Evolutionary conservation across 2,113 vertebrate species (phyloP), one percentile per base, ranked within the genome.

Genomic region (Connochaetes taurinus): DNA sequence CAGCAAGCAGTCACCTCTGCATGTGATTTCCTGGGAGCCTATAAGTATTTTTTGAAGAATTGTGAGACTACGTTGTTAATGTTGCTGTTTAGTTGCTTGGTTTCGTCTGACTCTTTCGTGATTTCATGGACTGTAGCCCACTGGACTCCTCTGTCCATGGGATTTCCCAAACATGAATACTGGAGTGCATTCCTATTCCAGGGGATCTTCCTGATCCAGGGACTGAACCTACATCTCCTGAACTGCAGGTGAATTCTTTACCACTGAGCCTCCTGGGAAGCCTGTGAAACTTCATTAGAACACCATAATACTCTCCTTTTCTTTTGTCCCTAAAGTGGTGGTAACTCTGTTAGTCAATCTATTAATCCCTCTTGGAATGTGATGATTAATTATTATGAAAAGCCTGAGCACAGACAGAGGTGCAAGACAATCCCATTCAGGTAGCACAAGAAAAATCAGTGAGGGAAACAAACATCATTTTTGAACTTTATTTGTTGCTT

Each of bases 401-500:
- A 91, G 10, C 23, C 16, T 64, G 64, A 90, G 11, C 47, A 10
- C 50, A 87, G 11, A n/a, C 19, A 81, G 40, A 93, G 86, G 60
- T 64, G 29, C 10, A 81, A 93, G 17, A 62, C 43, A n/a, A 88
- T 71, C 36, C 76, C 60, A 12, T 52, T 71, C 43, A 94, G 36
- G 85, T 11, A 50, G 98, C 84, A 98, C 4, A 80, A 95, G n/a
- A 97, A 57, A 90, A 50, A 96, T 60, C 80, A 97, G 47, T 3
- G 2, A 80, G 36, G n/a, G 64, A 94, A 60, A 78, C 55, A 91
- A 74, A 80, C 27, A 85, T 58, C 5, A 57, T 98, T 95, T 98
- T 97, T 92, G 80, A 96, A 98, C 74, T 97, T 96, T 99, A 99
- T 99, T 99, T 12, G 55, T 98, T 96, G 98, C 89, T 99, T 99